Conservation (phyloP, 1,140 invertebrate genomes). For the Bombus huntii region DNA sequence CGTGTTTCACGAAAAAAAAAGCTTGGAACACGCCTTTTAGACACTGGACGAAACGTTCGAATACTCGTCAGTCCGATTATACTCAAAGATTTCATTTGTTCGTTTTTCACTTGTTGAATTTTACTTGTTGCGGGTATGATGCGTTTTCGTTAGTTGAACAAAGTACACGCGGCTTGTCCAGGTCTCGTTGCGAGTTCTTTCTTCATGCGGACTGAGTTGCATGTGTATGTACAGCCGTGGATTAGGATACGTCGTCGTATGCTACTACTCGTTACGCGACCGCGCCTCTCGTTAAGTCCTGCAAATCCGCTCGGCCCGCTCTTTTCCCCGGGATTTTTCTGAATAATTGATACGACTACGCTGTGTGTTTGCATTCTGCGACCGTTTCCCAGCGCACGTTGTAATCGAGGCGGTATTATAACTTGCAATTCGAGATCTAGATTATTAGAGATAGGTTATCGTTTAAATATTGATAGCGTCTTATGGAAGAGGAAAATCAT, state of each 20-base stretch:
- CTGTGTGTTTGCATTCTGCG: background rate
- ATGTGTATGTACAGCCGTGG: background rate
- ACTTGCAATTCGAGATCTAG: background rate
- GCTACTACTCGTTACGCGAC: constrained; percentile 19
- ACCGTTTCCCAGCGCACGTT: background rate
- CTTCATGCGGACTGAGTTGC: background rate
- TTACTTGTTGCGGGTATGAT: background rate
- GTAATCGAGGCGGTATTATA: background rate
- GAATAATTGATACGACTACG: constrained; percentile 17
- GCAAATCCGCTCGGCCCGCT: background rate
- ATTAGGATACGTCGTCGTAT: background rate
- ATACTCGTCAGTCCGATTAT: background rate
- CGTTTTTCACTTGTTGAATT: background rate
- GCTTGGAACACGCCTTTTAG: background rate
- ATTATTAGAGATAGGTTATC: background rate
- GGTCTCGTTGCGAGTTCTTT: background rate
- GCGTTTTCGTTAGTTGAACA: background rate
- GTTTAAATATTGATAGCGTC: background rate
- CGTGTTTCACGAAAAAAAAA: background rate
- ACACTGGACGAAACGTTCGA: background rate
- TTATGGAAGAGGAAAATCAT: no score
- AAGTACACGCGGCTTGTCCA: background rate
- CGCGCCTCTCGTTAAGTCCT: constrained; percentile 8
- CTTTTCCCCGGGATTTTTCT: background rate
- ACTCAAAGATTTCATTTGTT: background rate